phyloP scores from a whole-genome alignment of 92 coral and sea anemone genomes.

The Parazoanthus swiftii region DNA sequence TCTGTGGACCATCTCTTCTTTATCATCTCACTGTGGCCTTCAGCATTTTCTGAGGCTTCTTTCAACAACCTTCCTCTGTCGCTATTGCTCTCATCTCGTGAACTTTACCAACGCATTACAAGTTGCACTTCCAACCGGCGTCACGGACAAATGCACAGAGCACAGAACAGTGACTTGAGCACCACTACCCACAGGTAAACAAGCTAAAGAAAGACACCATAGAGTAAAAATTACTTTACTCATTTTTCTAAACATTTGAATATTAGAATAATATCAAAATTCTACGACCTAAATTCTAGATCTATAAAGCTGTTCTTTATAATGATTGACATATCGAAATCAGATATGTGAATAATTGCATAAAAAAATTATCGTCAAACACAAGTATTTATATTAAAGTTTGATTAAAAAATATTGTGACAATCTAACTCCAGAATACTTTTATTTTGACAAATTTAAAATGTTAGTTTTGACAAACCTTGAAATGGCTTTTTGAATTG shows the following conservation, averaged over 20 bases:
- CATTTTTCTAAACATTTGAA: no score
- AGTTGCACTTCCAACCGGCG: conserved; percentile 12
- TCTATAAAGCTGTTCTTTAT: no score
- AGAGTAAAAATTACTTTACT: not conserved
- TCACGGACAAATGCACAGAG: not conserved
- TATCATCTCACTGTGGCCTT: not conserved
- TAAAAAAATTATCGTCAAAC: no score
- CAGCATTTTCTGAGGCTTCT: not conserved
- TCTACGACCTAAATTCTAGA: no score
- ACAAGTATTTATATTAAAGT: no score
- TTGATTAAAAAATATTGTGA: no score
- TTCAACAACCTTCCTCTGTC: not conserved
- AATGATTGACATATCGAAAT: no score
- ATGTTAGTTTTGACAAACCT: no score
- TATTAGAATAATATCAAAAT: no score
- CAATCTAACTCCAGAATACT: no score
- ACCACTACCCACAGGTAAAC: conserved; percentile 15
- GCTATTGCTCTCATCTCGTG: not conserved
- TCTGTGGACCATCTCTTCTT: not conserved
- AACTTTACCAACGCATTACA: not conserved
- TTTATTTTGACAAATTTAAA: no score
- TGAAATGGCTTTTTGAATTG: not conserved
- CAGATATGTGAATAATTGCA: no score
- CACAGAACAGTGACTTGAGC: conserved; percentile 16
- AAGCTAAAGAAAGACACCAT: not conserved